Evolutionary conservation across 2,113 vertebrate genomes (phyloP).

Genomic region (Microtus oregoni): DNA sequence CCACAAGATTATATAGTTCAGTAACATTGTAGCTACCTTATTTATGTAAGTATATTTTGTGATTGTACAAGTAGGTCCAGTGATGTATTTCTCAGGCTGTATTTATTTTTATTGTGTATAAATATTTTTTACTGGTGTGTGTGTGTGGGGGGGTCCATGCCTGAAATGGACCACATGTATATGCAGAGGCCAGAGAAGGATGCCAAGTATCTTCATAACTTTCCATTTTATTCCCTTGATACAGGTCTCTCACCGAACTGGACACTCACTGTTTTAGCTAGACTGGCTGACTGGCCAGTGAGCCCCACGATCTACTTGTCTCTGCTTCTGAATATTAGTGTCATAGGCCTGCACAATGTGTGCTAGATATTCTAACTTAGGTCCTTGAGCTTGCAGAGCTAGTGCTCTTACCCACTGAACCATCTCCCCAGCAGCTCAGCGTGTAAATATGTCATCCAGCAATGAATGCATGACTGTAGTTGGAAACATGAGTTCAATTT

Average conservation of each 20-base stretch:
- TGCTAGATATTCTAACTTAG: neutral
- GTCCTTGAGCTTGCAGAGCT: neutral
- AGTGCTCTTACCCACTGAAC: neutral
- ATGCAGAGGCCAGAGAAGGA: neutral
- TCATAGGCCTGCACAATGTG: neutral
- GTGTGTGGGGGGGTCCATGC: neutral
- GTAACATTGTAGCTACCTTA: neutral
- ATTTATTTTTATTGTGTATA: neutral
- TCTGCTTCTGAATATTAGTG: no score
- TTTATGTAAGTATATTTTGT: neutral
- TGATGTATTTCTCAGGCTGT: neutral
- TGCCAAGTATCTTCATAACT: neutral
- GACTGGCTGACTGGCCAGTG: neutral
- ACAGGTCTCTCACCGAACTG: neutral
- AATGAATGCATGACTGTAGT: neutral
- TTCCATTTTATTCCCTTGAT: neutral
- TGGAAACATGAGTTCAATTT: constrained; percentile 51
- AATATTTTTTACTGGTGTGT: neutral
- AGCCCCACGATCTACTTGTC: neutral
- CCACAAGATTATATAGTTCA: neutral
- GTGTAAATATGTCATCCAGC: neutral
- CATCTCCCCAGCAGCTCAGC: neutral
- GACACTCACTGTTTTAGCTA: neutral
- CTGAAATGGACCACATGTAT: neutral
- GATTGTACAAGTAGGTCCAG: neutral